These are phyloP conservation scores for Streptopelia turtur DNA, from an alignment of 2,797 vertebrate genomes.

Conservation along the genomic window DNA sequence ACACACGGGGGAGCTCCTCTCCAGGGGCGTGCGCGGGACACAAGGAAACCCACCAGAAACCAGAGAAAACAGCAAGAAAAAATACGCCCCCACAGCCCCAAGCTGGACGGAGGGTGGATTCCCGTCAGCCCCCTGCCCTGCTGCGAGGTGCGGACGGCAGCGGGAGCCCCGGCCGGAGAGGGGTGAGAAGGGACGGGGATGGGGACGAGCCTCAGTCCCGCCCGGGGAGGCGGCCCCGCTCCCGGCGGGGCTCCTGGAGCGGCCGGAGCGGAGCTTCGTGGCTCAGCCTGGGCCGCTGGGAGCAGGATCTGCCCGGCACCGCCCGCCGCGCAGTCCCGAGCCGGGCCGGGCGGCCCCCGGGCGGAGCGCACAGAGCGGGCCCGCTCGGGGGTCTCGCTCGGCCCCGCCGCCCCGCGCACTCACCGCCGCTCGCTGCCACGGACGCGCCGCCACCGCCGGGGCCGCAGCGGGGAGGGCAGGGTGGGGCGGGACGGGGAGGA, in stretches of 20 bases:
- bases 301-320: neutral
- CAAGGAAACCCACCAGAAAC: neutral
- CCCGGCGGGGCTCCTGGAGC: neutral
- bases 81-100: too few relatives aligned
- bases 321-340: neutral
- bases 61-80: neutral
- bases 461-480: neutral
- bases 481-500: neutral
- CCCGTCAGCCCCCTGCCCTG: neutral
- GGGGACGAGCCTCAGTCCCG: neutral
- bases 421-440: neutral
- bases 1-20: neutral
- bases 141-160: neutral
- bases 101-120: too few relatives aligned
- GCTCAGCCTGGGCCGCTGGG: neutral
- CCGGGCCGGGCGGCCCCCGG: neutral
- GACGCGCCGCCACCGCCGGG: neutral
- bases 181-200: neutral
- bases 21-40: fast-evolving
- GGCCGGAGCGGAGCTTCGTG: neutral
- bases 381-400: neutral
- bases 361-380: neutral
- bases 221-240: neutral
- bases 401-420: neutral
- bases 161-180: neutral